phyloP scores from a whole-genome alignment of 2,113 vertebrate genomes.

The Acinonyx jubatus region DNA sequence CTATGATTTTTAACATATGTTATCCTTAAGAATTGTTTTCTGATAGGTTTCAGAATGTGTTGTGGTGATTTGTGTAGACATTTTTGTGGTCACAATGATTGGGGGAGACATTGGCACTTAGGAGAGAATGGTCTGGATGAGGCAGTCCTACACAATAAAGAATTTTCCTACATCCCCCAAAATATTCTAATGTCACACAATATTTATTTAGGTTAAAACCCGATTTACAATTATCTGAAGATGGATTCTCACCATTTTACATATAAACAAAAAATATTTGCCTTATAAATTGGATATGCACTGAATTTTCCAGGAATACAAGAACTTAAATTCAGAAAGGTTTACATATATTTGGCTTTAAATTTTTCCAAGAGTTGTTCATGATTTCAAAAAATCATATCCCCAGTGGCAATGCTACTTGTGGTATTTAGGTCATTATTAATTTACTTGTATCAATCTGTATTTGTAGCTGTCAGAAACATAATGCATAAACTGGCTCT shows the following conservation, averaged over 20 bases:
- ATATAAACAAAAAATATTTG: background rate
- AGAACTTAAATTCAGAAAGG: background rate
- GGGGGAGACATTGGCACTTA: background rate
- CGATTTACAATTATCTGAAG: background rate
- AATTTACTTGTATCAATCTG: background rate
- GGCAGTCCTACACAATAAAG: background rate
- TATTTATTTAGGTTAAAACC: background rate
- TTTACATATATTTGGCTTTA: background rate
- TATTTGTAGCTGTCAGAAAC: background rate
- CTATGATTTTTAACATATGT: background rate
- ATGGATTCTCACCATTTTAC: background rate
- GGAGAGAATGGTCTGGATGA: background rate
- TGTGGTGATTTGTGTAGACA: background rate
- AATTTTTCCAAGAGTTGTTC: background rate
- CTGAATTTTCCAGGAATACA: background rate
- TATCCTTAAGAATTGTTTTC: background rate
- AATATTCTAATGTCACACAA: background rate
- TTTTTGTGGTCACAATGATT: background rate
- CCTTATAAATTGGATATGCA: background rate
- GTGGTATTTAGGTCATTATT: background rate
- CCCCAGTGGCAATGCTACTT: background rate
- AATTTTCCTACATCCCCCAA: background rate
- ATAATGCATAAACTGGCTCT: background rate
- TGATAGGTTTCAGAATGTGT: background rate
- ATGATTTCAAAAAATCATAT: constrained; percentile 1